Evolutionary conservation across 2,888 invertebrate genomes (phyloP).

Genomic region (Thymelicus acteon): DNA sequence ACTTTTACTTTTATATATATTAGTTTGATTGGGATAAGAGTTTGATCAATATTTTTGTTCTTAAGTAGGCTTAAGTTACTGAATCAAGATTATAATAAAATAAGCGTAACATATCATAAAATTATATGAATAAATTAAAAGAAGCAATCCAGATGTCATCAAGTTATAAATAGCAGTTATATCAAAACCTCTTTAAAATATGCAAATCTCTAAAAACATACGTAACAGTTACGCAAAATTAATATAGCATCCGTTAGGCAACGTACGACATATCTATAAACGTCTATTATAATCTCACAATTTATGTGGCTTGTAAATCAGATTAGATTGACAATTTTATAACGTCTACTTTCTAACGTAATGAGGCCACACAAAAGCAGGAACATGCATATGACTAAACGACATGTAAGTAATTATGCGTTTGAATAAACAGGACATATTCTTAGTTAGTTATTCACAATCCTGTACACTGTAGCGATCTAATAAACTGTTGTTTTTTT

Average conservation of each 20-base stretch:
- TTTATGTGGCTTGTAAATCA: constrained; percentile 35
- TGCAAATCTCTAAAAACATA: constrained; percentile 42
- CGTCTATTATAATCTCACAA: constrained; percentile 38
- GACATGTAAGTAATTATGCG: too few relatives aligned
- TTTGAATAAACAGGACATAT: too few relatives aligned
- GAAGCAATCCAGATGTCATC: constrained; percentile 30
- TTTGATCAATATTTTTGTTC: too few relatives aligned
- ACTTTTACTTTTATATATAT: too few relatives aligned
- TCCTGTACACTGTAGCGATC: too few relatives aligned
- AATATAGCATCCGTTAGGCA: constrained; percentile 42
- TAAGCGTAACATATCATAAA: constrained; percentile 16
- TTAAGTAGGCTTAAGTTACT: too few relatives aligned
- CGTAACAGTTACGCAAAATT: constrained; percentile 42
- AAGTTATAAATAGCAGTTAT: constrained; percentile 25
- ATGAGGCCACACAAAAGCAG: neutral
- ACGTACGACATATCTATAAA: constrained; percentile 41
- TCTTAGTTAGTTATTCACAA: too few relatives aligned
- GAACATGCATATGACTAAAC: too few relatives aligned
- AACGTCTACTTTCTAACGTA: neutral
- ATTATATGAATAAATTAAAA: constrained; percentile 13
- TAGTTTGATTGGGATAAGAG: too few relatives aligned
- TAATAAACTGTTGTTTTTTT: too few relatives aligned
- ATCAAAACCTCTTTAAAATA: constrained; percentile 35
- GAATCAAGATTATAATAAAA: constrained; percentile 14
- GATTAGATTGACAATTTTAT: constrained; percentile 21